These are phyloP conservation scores for Drosophila albomicans DNA, from an alignment of 1,140 invertebrate species.

Conservation along the genomic window DNA sequence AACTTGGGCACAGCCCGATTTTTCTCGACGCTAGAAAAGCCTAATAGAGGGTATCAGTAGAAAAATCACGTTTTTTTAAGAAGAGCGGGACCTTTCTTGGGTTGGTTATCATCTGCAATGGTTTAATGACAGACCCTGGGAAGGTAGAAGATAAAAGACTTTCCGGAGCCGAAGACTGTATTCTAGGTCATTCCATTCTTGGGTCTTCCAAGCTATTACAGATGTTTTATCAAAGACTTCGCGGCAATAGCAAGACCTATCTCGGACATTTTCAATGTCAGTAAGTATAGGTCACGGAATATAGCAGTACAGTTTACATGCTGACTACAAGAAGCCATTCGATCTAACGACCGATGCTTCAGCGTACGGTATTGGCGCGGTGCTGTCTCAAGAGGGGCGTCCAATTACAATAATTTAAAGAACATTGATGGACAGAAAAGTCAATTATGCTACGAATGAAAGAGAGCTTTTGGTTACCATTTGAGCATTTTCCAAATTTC, in stretches of 20 bases:
- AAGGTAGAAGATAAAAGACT: not conserved
- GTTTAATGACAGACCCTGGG: not conserved
- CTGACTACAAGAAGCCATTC: too few species aligned
- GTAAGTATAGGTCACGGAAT: not conserved
- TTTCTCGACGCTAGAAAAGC: too few species aligned
- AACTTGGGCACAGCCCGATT: too few species aligned
- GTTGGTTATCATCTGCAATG: not conserved
- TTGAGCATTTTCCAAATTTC: not conserved
- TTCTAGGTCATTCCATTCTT: not conserved
- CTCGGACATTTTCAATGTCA: not conserved
- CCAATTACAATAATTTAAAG: not conserved
- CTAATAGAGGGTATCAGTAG: not conserved
- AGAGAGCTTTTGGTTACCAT: not conserved
- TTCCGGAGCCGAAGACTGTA: not conserved
- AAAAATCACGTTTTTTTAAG: slow-evolving; percentile 12
- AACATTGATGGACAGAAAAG: not conserved
- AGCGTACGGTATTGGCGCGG: not conserved
- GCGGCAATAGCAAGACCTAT: slow-evolving; percentile 8
- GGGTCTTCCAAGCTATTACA: not conserved
- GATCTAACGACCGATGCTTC: too few species aligned
- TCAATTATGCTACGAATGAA: not conserved
- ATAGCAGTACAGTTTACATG: not conserved
- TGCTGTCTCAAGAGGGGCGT: not conserved
- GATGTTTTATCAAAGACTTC: slow-evolving; percentile 10
- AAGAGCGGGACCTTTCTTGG: not conserved